These are phyloP conservation scores for Microchrysa polita DNA, from an alignment of 2,888 invertebrate species.

Conservation along the genomic window DNA sequence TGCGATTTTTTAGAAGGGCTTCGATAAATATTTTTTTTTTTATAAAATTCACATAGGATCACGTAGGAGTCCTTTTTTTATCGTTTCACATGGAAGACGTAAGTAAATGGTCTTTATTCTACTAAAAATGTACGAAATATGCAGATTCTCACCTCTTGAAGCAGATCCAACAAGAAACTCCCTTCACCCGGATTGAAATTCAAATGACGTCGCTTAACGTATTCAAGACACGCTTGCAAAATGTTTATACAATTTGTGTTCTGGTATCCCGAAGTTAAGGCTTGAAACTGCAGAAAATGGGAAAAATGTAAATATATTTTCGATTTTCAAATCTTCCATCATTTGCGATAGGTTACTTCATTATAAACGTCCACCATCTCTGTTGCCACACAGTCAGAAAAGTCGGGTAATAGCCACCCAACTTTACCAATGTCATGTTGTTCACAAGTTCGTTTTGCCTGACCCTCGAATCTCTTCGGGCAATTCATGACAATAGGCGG, in stretches of 20 bases:
- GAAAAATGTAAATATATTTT: constrained; percentile 2
- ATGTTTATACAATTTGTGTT: constrained; percentile 63
- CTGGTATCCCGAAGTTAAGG: constrained; percentile 62
- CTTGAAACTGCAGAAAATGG: constrained; percentile 56
- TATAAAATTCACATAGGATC: no score
- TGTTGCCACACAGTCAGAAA: constrained; percentile 76
- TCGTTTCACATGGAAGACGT: neutral
- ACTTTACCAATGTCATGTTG: constrained; percentile 72
- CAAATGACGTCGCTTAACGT: constrained; percentile 58
- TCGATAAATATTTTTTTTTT: no score
- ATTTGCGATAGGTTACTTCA: constrained; percentile 65
- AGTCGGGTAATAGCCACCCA: constrained; percentile 80
- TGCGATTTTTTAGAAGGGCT: no score
- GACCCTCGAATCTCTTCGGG: constrained; percentile 68
- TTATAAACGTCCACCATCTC: constrained; percentile 71
- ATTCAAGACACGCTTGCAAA: constrained; percentile 62
- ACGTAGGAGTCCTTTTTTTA: no score
- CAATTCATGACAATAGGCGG: constrained; percentile 74
- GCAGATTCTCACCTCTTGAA: constrained; percentile 61
- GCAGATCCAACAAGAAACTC: constrained; percentile 61
- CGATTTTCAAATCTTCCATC: constrained; percentile 3
- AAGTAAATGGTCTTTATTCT: neutral
- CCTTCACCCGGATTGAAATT: constrained; percentile 64
- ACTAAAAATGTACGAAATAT: neutral
- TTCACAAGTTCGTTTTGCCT: constrained; percentile 68